A percentile compares a stretch with the other conserved stretches of the same genome.
phyloP scores from a whole-genome alignment of 1,140 invertebrate species.

The Acromyrmex charruanus region DNA sequence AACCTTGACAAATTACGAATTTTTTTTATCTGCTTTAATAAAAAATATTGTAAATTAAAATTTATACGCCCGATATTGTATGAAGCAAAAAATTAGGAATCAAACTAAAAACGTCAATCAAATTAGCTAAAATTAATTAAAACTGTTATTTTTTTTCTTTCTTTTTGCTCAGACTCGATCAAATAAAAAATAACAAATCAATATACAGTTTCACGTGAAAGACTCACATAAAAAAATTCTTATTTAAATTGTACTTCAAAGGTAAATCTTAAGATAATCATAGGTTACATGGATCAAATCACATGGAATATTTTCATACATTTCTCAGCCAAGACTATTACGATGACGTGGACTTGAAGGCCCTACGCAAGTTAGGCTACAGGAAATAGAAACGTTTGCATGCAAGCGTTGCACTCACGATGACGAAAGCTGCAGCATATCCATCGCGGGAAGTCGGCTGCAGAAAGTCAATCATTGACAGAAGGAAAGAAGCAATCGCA shows the following conservation, averaged over 20 bases:
- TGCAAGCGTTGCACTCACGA: constrained; percentile 57
- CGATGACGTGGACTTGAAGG: constrained; percentile 93
- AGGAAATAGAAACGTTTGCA: constrained; percentile 77
- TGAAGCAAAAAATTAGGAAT: neutral
- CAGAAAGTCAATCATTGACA: neutral
- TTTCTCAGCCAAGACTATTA: constrained; percentile 93
- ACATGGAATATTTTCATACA: constrained; percentile 49
- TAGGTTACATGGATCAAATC: constrained; percentile 23
- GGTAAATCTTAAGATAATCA: neutral
- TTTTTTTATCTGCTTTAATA: neutral
- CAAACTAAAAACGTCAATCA: neutral
- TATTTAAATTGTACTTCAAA: neutral
- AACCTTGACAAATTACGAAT: neutral
- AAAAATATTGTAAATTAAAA: neutral
- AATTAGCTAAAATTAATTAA: neutral
- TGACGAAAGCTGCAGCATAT: constrained; percentile 53
- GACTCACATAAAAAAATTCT: neutral
- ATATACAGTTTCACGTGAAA: neutral
- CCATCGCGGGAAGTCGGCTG: neutral
- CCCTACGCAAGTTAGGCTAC: constrained; percentile 92
- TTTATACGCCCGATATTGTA: neutral
- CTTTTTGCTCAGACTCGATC: neutral
- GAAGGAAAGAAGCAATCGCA: neutral
- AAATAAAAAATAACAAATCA: neutral
- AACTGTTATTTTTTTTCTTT: neutral